Percentiles rank a stretch among this genome's conserved stretches.
phyloP scores from a whole-genome alignment of 2,888 invertebrate genomes.

The Drosophila trichaetosa region DNA sequence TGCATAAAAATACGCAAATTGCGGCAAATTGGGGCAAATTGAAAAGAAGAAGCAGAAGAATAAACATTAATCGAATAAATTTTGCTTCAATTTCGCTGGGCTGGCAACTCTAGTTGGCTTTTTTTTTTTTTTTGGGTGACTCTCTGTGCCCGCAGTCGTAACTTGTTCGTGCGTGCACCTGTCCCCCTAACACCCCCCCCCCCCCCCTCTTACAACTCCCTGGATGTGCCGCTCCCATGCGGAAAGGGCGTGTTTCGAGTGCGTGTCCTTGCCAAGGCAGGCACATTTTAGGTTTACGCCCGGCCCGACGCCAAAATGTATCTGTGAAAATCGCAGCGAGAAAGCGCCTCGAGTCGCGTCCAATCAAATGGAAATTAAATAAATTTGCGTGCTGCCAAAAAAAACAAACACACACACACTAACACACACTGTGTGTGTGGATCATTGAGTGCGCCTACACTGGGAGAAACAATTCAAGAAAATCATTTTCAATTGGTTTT shows the following conservation, averaged over 20 bases:
- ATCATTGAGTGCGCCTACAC: background rate
- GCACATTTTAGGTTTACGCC: slow-evolving; percentile 21
- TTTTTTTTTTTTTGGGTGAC: background rate
- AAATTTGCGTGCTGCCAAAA: slow-evolving; percentile 62
- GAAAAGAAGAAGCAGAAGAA: background rate
- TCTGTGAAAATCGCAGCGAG: slow-evolving; percentile 51
- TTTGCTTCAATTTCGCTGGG: background rate
- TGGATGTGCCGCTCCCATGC: slow-evolving; percentile 3
- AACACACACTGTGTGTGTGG: background rate
- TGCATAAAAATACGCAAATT: background rate
- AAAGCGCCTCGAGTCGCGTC: slow-evolving; percentile 52
- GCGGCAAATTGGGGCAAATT: background rate
- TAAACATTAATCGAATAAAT: background rate
- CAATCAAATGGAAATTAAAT: slow-evolving; percentile 77
- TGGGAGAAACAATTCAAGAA: background rate
- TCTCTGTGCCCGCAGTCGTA: background rate
- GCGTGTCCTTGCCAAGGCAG: slow-evolving; percentile 63
- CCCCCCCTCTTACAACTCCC: background rate
- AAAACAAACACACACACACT: background rate
- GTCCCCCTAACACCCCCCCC: background rate
- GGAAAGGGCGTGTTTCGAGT: slow-evolving; percentile 31
- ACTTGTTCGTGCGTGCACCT: slow-evolving; percentile 11
- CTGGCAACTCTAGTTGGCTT: slow-evolving; percentile 2
- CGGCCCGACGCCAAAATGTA: slow-evolving; percentile 38
- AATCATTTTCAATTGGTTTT: background rate